These are phyloP conservation scores for Chymomyza amoena DNA, from an alignment of 2,888 invertebrate genomes.

Conservation along the genomic window DNA sequence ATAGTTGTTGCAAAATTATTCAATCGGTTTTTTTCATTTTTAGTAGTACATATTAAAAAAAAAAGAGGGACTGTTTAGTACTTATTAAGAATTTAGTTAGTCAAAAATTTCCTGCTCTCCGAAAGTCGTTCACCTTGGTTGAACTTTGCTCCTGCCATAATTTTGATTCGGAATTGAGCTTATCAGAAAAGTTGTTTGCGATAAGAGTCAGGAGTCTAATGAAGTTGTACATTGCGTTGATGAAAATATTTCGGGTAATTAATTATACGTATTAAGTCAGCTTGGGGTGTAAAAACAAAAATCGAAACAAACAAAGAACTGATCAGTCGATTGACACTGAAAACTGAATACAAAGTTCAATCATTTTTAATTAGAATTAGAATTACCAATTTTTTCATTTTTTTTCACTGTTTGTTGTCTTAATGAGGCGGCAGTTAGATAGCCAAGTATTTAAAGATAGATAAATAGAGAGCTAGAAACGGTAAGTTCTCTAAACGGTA, in stretches of 20 bases:
- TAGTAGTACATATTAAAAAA: too few species aligned
- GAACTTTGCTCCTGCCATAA: constrained; percentile 32
- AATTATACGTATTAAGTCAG: neutral
- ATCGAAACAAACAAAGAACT: constrained; percentile 29
- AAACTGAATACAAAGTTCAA: constrained; percentile 26
- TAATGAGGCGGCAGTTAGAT: neutral
- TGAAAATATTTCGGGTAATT: neutral
- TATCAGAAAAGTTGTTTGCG: constrained; percentile 20
- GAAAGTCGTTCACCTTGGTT: neutral
- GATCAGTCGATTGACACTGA: constrained; percentile 60
- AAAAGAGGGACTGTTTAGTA: too few species aligned
- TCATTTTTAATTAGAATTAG: constrained; percentile 31
- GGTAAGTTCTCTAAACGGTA: neutral
- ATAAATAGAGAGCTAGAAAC: constrained; percentile 12
- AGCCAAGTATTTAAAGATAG: neutral
- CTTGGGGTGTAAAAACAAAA: neutral
- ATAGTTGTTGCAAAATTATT: too few species aligned
- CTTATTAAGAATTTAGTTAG: too few species aligned
- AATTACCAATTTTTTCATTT: neutral
- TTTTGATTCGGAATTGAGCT: neutral
- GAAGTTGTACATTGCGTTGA: constrained; percentile 29
- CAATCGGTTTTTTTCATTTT: too few species aligned
- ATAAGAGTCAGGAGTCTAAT: constrained; percentile 26
- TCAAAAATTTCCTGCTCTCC: too few species aligned
- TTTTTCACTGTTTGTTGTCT: constrained; percentile 8